Conservation (phyloP, 2,888 invertebrate species). For the Calameuta pallipes region DNA sequence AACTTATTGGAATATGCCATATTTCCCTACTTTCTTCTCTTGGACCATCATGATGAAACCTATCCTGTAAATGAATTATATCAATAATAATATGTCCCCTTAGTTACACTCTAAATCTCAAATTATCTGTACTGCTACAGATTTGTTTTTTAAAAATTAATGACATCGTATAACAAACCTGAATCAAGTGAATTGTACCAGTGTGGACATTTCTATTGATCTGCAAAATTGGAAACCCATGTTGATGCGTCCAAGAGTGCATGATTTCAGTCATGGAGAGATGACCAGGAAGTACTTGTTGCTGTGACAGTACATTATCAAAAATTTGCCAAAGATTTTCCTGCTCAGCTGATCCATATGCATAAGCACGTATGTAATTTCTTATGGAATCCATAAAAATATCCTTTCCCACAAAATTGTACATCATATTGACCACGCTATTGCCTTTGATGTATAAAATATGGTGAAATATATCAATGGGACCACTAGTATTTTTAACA, state of each 20-base stretch:
- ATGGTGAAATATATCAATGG: conserved; percentile 76
- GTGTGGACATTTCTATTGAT: conserved; percentile 66
- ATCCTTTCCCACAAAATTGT: conserved; percentile 75
- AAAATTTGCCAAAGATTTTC: conserved; percentile 74
- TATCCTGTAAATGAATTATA: conserved; percentile 28
- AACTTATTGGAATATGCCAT: conserved; percentile 70
- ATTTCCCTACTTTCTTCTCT: conserved; percentile 44
- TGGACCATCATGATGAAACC: conserved; percentile 40
- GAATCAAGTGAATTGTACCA: conserved; percentile 61
- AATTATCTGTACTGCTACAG: neutral
- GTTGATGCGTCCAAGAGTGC: conserved; percentile 76
- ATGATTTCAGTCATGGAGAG: conserved; percentile 72
- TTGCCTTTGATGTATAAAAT: conserved; percentile 78
- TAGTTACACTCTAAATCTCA: neutral
- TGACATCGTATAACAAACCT: conserved; percentile 51
- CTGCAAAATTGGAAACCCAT: conserved; percentile 76
- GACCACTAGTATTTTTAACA: conserved; percentile 73
- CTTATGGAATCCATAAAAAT: conserved; percentile 70
- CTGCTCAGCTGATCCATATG: conserved; percentile 74
- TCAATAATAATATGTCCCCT: neutral
- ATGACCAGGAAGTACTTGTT: conserved; percentile 62
- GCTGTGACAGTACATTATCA: conserved; percentile 71
- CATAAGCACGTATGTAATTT: conserved; percentile 68
- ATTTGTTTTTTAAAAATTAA: neutral
- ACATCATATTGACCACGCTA: conserved; percentile 79